Percentiles rank a stretch among this genome's conserved stretches.
Conservation (phyloP, 2,113 vertebrate species). For the Oreochromis spilurus region DNA sequence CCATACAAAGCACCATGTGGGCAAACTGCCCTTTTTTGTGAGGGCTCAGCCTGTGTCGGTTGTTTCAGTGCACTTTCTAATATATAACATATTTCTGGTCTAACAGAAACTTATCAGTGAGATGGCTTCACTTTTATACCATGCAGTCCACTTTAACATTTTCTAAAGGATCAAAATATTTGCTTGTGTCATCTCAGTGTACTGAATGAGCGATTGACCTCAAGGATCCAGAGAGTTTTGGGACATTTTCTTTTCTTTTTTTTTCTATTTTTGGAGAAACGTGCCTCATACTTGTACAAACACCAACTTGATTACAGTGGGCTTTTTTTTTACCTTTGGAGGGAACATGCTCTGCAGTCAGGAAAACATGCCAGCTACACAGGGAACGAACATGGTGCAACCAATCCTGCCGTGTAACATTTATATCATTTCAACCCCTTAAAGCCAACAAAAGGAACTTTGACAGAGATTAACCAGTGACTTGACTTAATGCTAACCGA, state of each 20-base stretch:
- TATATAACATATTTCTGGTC: not conserved
- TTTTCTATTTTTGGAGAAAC: not conserved
- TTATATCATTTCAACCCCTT: not conserved
- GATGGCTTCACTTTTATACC: conserved; percentile 8
- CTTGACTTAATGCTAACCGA: not conserved
- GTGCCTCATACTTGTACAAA: conserved; percentile 28
- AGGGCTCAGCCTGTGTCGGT: not conserved
- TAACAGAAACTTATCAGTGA: not conserved
- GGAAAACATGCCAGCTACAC: conserved; percentile 62
- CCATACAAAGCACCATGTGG: not conserved
- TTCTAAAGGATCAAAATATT: not conserved
- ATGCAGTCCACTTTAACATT: conserved; percentile 25
- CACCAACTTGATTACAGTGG: conserved; percentile 29
- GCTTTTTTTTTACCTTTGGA: conserved; percentile 17
- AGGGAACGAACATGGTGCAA: conserved; percentile 44
- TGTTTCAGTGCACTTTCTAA: not conserved
- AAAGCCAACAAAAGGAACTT: not conserved
- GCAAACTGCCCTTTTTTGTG: not conserved
- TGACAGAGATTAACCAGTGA: not conserved
- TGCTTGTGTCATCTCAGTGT: not conserved
- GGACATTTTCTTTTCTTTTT: not conserved
- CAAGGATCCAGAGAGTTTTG: not conserved
- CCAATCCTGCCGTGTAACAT: conserved; percentile 14
- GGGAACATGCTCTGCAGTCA: conserved; percentile 62
- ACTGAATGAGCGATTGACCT: not conserved